Evolutionary conservation across 2,888 invertebrate species (phyloP).

Genomic region (Cantharis nigra): DNA sequence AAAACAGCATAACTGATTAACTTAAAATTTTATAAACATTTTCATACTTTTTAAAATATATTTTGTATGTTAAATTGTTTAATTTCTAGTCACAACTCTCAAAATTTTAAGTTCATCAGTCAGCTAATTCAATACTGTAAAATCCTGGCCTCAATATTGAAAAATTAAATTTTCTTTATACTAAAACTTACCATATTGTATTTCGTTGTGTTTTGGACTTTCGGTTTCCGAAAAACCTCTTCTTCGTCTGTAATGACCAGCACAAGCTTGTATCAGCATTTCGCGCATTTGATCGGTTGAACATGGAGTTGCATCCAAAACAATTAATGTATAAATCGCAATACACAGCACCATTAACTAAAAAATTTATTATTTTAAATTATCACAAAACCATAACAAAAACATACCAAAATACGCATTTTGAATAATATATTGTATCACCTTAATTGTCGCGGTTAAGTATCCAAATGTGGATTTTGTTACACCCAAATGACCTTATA

Average conservation of each 20-base stretch:
- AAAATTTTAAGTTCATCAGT: too few relatives aligned
- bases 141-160: too few relatives aligned
- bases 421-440: constrained; percentile 5
- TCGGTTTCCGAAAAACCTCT: constrained; percentile 2
- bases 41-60: too few relatives aligned
- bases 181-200: not conserved
- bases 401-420: constrained; percentile 13
- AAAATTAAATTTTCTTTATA: not conserved
- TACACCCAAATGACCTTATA: constrained; percentile 21
- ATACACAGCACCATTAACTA: constrained; percentile 15
- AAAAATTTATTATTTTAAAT: constrained; percentile 6
- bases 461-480: constrained; percentile 14
- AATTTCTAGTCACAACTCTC: too few relatives aligned
- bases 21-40: too few relatives aligned
- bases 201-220: not conserved
- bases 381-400: not conserved
- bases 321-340: not conserved
- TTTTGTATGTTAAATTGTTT: too few relatives aligned
- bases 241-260: constrained; percentile 5
- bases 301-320: constrained; percentile 8
- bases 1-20: too few relatives aligned
- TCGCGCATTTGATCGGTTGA: constrained; percentile 6
- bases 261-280: constrained; percentile 11
- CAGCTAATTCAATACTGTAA: too few relatives aligned
- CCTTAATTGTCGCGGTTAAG: constrained; percentile 12